These are phyloP conservation scores for Thunnus albacares DNA, from an alignment of 2,797 vertebrate genomes.

Conservation along the genomic window DNA sequence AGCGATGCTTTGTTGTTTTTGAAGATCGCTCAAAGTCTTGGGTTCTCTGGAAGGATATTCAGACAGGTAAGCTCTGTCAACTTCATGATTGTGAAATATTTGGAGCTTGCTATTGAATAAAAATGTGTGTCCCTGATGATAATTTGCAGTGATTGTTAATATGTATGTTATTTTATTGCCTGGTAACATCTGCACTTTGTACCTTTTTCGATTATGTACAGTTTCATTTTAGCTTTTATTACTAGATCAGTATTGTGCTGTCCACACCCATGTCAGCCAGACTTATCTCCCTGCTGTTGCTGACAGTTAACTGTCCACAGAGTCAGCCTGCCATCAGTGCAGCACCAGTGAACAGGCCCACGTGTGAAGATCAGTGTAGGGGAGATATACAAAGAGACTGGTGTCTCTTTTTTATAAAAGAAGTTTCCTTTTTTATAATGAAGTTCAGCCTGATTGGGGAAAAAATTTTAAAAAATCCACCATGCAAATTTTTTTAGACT, in stretches of 20 bases:
- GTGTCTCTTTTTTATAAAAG: too few species aligned
- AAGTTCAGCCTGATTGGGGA: background rate
- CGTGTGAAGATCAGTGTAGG: constrained; percentile 43
- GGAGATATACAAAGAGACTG: constrained; percentile 52
- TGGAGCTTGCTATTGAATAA: background rate
- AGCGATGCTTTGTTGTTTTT: constrained; percentile 98
- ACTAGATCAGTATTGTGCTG: constrained; percentile 19
- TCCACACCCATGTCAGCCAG: constrained; percentile 20
- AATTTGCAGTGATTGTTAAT: background rate
- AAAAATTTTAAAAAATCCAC: background rate
- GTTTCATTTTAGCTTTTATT: constrained; percentile 13
- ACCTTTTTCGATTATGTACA: background rate
- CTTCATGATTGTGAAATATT: background rate
- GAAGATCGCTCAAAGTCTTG: constrained; percentile 98
- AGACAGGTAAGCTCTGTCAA: constrained; percentile 90
- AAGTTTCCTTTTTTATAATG: background rate
- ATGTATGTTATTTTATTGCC: background rate
- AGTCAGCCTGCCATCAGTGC: constrained; percentile 53
- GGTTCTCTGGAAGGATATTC: constrained; percentile 99
- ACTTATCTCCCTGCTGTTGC: constrained; percentile 56
- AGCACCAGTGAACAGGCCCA: constrained; percentile 39
- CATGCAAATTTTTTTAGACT: too few species aligned
- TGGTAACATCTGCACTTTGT: background rate
- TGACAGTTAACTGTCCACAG: constrained; percentile 77
- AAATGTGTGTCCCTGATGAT: background rate